phyloP scores from a whole-genome alignment of 2,888 invertebrate genomes.

The Ctenicera cuprea region DNA sequence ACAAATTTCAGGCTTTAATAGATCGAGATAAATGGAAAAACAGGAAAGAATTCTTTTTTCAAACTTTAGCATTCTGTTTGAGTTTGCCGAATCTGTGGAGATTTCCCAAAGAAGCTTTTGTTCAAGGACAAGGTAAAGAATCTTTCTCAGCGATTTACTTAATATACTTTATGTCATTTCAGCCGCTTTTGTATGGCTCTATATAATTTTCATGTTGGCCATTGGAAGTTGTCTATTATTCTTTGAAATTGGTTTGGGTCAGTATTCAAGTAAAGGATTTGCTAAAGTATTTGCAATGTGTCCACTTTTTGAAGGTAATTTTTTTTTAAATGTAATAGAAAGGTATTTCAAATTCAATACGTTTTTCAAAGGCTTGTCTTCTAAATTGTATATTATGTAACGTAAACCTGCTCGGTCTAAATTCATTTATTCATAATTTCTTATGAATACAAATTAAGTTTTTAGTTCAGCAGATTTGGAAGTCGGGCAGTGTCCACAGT shows the following conservation, averaged over 20 bases:
- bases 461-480: no score
- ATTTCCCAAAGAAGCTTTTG: constrained; percentile 51
- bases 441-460: no score
- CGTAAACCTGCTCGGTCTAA: no score
- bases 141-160: no score
- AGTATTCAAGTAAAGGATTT: constrained; percentile 56
- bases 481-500: no score
- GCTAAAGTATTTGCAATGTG: constrained; percentile 55
- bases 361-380: no score
- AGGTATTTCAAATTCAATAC: no score
- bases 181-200: constrained; percentile 51
- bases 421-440: no score
- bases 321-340: no score
- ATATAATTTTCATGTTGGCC: constrained; percentile 51
- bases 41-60: constrained; percentile 46
- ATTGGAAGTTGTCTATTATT: constrained; percentile 55
- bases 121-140: constrained; percentile 52
- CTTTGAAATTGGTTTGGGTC: constrained; percentile 58
- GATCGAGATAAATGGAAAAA: constrained; percentile 45
- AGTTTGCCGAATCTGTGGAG: constrained; percentile 55
- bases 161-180: no score
- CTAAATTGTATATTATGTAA: no score
- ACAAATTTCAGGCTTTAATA: constrained; percentile 12
- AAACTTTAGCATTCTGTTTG: constrained; percentile 52
- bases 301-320: constrained; percentile 55